Conservation (phyloP, 2,888 invertebrate species). For the Matsumyia berberina region DNA sequence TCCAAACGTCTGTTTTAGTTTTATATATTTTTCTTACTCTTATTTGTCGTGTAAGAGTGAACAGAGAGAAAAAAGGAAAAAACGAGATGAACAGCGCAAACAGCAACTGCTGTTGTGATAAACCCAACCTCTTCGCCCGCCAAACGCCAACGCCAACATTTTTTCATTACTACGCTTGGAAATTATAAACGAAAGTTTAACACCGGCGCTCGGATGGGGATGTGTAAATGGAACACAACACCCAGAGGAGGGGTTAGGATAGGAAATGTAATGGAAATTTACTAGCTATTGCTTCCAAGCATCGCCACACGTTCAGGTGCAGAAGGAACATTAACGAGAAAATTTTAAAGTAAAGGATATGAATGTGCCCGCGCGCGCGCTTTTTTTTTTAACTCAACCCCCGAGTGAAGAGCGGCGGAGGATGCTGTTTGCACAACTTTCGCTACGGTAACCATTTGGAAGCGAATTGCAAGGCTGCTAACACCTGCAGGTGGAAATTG, state of each 20-base stretch:
- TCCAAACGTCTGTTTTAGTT: conserved; percentile 64
- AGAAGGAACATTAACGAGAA: conserved; percentile 64
- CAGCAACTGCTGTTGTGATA: background rate
- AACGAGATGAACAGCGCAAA: conserved; percentile 16
- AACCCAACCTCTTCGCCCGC: background rate
- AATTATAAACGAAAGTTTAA: conserved; percentile 73
- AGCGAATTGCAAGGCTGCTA: conserved; percentile 48
- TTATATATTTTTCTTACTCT: conserved; percentile 42
- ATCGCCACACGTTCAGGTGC: conserved; percentile 53
- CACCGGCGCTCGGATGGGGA: conserved; percentile 37
- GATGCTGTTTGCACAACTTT: conserved; percentile 49
- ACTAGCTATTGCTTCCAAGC: conserved; percentile 45
- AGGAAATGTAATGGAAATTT: conserved; percentile 75
- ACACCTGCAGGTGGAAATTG: conserved; percentile 71
- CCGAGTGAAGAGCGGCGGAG: background rate
- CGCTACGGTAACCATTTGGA: conserved; percentile 30
- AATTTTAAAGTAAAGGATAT: conserved; percentile 66
- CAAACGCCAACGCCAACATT: conserved; percentile 57
- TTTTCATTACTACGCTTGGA: conserved; percentile 60
- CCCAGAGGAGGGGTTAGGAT: conserved; percentile 36
- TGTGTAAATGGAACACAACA: conserved; percentile 31
- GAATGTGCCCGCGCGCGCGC: conserved; percentile 52
- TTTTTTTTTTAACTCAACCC: conserved; percentile 19
- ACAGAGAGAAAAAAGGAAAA: background rate
- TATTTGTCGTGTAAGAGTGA: background rate